Conservation (phyloP, 2,888 invertebrate species). For the Incurvaria masculella region DNA sequence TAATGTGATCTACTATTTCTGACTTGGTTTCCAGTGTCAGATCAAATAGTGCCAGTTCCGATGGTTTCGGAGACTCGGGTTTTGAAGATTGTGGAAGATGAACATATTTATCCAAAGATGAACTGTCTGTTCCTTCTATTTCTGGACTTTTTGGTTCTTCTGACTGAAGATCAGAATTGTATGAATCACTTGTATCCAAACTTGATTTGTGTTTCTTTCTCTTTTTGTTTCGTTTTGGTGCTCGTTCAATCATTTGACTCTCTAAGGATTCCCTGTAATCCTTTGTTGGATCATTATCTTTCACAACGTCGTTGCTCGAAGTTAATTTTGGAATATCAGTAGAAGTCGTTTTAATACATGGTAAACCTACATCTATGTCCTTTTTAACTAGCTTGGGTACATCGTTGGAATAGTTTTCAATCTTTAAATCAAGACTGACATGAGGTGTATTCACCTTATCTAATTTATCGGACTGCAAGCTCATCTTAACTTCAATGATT, state of each 20-base stretch:
- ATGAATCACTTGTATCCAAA: constrained; percentile 27
- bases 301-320: background rate
- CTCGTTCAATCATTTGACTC: constrained; percentile 31
- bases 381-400: constrained; percentile 33
- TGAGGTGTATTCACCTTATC: constrained; percentile 25
- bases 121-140: constrained; percentile 40
- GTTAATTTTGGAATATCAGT: constrained; percentile 14
- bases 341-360: constrained; percentile 30
- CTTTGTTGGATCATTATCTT: constrained; percentile 7
- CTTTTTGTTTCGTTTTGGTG: constrained; percentile 58
- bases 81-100: constrained; percentile 34
- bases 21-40: constrained; percentile 22
- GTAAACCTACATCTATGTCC: constrained; percentile 35
- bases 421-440: constrained; percentile 29
- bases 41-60: constrained; percentile 20
- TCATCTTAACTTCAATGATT: background rate
- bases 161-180: constrained; percentile 18
- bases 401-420: constrained; percentile 28
- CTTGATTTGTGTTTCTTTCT: constrained; percentile 61
- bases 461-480: background rate
- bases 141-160: constrained; percentile 24
- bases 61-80: constrained; percentile 44
- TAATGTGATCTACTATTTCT: constrained; percentile 32
- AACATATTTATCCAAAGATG: constrained; percentile 42
- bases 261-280: constrained; percentile 15